These are phyloP conservation scores for Ectemnius continuus DNA, from an alignment of 2,888 invertebrate genomes.

Conservation along the genomic window DNA sequence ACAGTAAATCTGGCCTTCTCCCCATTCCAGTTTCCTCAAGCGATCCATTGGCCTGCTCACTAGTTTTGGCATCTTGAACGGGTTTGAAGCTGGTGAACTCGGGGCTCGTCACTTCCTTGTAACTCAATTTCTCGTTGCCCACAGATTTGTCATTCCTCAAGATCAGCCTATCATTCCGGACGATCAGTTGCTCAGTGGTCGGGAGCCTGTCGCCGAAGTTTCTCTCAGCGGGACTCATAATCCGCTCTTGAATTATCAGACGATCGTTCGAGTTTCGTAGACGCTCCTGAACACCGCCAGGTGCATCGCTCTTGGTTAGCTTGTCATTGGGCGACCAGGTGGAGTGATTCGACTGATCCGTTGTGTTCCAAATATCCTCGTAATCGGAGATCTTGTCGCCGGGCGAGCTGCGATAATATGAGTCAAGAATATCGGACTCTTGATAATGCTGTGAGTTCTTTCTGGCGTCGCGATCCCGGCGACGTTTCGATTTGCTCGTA, in stretches of 20 bases:
- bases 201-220: conserved; percentile 57
- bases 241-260: conserved; percentile 57
- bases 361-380: conserved; percentile 91
- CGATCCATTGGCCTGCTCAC: conserved; percentile 57
- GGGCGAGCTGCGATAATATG: conserved; percentile 91
- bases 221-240: conserved; percentile 61
- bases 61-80: conserved; percentile 66
- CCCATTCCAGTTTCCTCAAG: conserved; percentile 70
- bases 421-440: conserved; percentile 91
- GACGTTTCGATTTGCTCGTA: conserved; percentile 73
- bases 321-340: conserved; percentile 74
- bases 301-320: conserved; percentile 51
- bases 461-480: conserved; percentile 74
- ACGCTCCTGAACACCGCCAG: conserved; percentile 53
- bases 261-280: conserved; percentile 66
- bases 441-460: conserved; percentile 80
- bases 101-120: conserved; percentile 73
- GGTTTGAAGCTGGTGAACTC: conserved; percentile 76
- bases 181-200: conserved; percentile 55
- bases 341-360: conserved; percentile 74
- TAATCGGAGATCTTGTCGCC: conserved; percentile 97
- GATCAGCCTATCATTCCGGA: conserved; percentile 68
- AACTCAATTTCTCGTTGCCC: conserved; percentile 71
- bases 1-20: conserved; percentile 74
- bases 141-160: conserved; percentile 69